A percentile compares a stretch with the other conserved stretches of the same genome.
These are phyloP conservation scores for Bubo bubo DNA, from an alignment of 2,113 vertebrate species.

Conservation along the genomic window DNA sequence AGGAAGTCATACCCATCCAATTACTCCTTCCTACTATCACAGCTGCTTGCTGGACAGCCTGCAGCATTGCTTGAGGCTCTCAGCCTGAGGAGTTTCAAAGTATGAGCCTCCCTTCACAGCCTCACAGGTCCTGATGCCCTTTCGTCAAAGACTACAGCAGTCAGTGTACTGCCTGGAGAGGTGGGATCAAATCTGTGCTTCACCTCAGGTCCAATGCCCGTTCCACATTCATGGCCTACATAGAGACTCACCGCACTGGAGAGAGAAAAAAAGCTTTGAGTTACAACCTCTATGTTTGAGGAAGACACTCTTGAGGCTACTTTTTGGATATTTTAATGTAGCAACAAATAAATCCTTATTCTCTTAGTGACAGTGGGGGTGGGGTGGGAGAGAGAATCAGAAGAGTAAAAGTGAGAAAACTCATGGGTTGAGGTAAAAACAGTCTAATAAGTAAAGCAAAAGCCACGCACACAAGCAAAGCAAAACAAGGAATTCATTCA, in stretches of 20 bases:
- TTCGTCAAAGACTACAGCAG: background rate
- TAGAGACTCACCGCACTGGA: background rate
- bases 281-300: background rate
- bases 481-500: too few relatives aligned
- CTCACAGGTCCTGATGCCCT: background rate
- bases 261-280: background rate
- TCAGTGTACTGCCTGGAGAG: background rate
- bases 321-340: background rate
- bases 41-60: background rate
- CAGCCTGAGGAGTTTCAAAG: background rate
- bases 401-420: too few relatives aligned
- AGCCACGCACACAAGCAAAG: too few relatives aligned
- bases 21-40: background rate
- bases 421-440: too few relatives aligned
- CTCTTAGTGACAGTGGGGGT: background rate
- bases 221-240: background rate
- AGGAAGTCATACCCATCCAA: rapidly evolving
- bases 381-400: too few relatives aligned
- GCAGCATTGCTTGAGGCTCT: background rate
- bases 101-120: background rate
- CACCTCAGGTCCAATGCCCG: rapidly evolving
- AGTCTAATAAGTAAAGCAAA: too few relatives aligned
- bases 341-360: background rate
- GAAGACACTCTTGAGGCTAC: background rate
- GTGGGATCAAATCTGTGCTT: background rate